phyloP scores from a whole-genome alignment of 2,888 invertebrate species.

The Calameuta idolon region DNA sequence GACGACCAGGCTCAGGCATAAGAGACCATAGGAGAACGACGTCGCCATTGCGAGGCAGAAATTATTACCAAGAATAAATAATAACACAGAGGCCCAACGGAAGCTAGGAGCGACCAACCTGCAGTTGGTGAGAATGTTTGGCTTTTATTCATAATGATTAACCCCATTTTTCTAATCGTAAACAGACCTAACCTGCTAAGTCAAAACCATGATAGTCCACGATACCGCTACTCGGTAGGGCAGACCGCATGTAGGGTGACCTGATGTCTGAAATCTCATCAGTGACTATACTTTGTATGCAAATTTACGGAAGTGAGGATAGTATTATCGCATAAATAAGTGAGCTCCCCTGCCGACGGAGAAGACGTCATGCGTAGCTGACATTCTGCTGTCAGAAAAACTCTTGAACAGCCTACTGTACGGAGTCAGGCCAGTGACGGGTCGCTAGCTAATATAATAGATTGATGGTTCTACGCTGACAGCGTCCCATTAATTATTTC shows the following conservation, averaged over 20 bases:
- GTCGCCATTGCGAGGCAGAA: background rate
- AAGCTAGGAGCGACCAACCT: conserved; percentile 9
- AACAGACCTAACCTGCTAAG: background rate
- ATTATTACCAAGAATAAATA: background rate
- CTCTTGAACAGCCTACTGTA: background rate
- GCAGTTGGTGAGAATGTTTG: background rate
- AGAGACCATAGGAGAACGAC: background rate
- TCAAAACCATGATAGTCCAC: background rate
- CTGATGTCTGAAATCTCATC: background rate
- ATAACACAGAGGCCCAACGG: conserved; percentile 15
- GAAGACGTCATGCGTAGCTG: background rate
- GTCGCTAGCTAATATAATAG: background rate
- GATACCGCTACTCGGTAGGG: background rate
- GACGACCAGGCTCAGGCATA: background rate
- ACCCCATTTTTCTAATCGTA: background rate
- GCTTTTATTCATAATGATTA: background rate
- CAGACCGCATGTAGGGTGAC: background rate
- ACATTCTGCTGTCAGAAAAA: background rate
- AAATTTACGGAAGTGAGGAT: background rate
- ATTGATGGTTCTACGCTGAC: background rate
- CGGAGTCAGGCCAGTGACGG: background rate
- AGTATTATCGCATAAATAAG: background rate
- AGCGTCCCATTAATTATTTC: background rate
- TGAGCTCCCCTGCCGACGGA: background rate
- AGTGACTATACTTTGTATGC: background rate